Conservation (phyloP, 2,113 vertebrate genomes). For the Epinephelus fuscoguttatus region DNA sequence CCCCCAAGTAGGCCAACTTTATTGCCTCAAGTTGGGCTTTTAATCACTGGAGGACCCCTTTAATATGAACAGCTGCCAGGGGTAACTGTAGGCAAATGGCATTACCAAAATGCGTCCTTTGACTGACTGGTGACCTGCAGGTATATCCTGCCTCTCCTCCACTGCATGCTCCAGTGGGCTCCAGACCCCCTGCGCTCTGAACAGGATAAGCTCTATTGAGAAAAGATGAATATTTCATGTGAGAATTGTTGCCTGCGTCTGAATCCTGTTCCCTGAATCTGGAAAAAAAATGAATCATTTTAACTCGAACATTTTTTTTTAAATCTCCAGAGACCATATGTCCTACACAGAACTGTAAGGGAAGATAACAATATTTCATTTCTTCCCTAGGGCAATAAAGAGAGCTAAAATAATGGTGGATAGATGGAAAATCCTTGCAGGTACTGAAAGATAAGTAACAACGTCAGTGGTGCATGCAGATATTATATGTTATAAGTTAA, state of each 20-base stretch:
- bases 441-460: neutral
- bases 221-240: constrained; percentile 6
- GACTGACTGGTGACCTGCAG: neutral
- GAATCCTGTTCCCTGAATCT: neutral
- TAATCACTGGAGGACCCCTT: too few species aligned
- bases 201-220: neutral
- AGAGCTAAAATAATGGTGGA: neutral
- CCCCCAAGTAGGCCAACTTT: too few species aligned
- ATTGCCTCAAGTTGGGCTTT: too few species aligned
- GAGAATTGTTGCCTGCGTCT: neutral
- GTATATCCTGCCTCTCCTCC: neutral
- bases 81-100: neutral
- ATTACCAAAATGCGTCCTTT: neutral
- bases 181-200: neutral
- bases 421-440: neutral
- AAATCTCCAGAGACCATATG: neutral
- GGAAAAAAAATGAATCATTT: neutral
- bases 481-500: neutral
- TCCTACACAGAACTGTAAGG: neutral
- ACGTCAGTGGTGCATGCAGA: neutral
- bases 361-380: neutral
- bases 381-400: neutral
- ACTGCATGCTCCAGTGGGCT: neutral
- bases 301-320: neutral
- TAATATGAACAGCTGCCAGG: neutral